Percentiles rank a stretch among this genome's conserved stretches.
Conservation (phyloP, 2,888 invertebrate species). For the Dasysyrphus tricinctus region DNA sequence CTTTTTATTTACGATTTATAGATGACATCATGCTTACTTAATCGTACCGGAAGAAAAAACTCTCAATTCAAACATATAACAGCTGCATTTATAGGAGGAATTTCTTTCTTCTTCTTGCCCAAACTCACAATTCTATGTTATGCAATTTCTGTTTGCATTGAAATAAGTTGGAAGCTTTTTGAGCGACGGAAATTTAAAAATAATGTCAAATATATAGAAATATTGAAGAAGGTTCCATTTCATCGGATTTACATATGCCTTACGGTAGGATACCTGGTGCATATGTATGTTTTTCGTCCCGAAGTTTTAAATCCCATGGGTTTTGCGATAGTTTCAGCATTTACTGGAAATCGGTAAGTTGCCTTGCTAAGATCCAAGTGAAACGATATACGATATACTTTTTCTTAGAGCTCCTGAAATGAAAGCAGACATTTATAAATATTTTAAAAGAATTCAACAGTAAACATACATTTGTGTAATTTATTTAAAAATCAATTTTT, state of each 20-base stretch:
- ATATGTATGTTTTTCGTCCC: conserved; percentile 69
- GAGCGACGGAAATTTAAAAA: conserved; percentile 48
- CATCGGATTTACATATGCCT: conserved; percentile 65
- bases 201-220: conserved; percentile 2
- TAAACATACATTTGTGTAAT: background rate
- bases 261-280: conserved; percentile 73
- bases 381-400: background rate
- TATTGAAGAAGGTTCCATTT: conserved; percentile 32
- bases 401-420: conserved; percentile 32
- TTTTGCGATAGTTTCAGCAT: conserved; percentile 16
- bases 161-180: conserved; percentile 75
- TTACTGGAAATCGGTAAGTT: conserved; percentile 51
- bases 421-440: conserved; percentile 1
- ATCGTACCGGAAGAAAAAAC: conserved; percentile 41
- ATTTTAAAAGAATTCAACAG: conserved; percentile 17
- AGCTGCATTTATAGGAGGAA: conserved; percentile 79
- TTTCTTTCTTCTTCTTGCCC: conserved; percentile 78
- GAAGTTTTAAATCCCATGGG: conserved; percentile 64
- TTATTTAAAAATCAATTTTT: too few species aligned
- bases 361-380: background rate
- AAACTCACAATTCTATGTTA: conserved; percentile 78
- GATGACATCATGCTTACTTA: conserved; percentile 77
- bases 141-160: conserved; percentile 76
- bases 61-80: conserved; percentile 74
- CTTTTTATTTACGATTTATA: conserved; percentile 47